A percentile compares a stretch with the other conserved stretches of the same genome.
phyloP scores from a whole-genome alignment of 2,797 vertebrate genomes.

The Cirrhinus mrigala region DNA sequence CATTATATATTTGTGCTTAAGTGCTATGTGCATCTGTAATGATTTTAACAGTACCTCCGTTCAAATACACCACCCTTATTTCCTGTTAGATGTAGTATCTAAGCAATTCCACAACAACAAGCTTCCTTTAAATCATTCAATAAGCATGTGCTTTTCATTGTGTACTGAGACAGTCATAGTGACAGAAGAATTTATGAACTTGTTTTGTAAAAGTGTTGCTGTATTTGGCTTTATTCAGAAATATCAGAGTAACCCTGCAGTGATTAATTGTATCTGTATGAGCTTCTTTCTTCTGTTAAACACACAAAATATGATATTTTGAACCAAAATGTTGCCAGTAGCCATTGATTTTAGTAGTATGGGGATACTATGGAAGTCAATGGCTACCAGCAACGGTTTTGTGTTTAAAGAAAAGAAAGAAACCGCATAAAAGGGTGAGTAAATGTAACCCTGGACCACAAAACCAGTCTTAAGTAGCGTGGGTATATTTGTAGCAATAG shows the following conservation, averaged over 20 bases:
- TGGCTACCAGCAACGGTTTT: too few relatives aligned
- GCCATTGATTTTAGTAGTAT: too few relatives aligned
- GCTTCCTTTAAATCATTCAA: conserved; percentile 29
- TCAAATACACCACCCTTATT: conserved; percentile 12
- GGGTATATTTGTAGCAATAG: too few relatives aligned
- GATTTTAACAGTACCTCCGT: background rate
- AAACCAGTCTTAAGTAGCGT: too few relatives aligned
- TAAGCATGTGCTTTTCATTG: conserved; percentile 12
- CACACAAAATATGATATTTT: background rate
- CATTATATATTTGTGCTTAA: background rate
- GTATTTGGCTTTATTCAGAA: too few relatives aligned
- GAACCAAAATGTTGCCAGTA: background rate
- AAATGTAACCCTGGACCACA: too few relatives aligned
- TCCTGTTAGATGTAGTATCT: conserved; percentile 32
- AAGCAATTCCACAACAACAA: conserved; percentile 40
- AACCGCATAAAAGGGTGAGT: too few relatives aligned
- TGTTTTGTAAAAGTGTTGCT: background rate
- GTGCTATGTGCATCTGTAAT: background rate
- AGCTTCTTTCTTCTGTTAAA: background rate
- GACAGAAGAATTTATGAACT: background rate
- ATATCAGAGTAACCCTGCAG: too few relatives aligned
- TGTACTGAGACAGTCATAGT: background rate
- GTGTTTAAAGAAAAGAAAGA: too few relatives aligned
- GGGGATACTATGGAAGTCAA: too few relatives aligned
- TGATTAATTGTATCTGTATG: background rate